phyloP scores from a whole-genome alignment of 2,888 invertebrate species.

The Parelbella ahira region DNA sequence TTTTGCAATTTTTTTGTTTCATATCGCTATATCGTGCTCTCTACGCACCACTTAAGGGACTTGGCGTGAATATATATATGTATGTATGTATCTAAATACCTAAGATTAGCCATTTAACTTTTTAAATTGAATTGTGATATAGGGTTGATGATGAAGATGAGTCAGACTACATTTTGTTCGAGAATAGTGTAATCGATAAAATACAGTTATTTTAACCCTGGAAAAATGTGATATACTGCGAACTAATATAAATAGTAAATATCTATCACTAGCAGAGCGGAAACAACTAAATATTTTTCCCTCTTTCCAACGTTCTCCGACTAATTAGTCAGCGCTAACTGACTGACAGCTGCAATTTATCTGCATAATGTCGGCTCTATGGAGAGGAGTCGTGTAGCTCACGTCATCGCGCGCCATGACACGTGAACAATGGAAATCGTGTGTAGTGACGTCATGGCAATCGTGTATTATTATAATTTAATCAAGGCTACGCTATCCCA shows the following conservation, averaged over 20 bases:
- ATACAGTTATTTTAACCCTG: too few relatives aligned
- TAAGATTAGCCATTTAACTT: too few relatives aligned
- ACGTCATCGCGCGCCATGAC: constrained; percentile 1
- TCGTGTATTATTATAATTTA: constrained; percentile 16
- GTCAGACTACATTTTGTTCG: too few relatives aligned
- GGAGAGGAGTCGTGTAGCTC: constrained; percentile 5
- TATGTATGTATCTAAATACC: neutral
- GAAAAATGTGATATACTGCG: too few relatives aligned
- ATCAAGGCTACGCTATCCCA: constrained; percentile 11
- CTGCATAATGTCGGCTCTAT: constrained; percentile 17
- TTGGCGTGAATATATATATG: too few relatives aligned
- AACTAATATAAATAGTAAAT: too few relatives aligned
- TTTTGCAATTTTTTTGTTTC: too few relatives aligned
- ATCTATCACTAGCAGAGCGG: neutral
- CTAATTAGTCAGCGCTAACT: constrained; percentile 21
- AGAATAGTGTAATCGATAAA: too few relatives aligned
- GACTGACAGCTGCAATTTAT: constrained; percentile 27
- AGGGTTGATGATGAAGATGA: too few relatives aligned
- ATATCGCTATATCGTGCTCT: too few relatives aligned
- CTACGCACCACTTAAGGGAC: too few relatives aligned
- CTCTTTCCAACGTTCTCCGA: constrained; percentile 6
- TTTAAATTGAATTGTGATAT: too few relatives aligned
- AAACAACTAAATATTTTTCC: constrained; percentile 4
- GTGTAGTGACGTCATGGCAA: constrained; percentile 7
- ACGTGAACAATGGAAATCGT: constrained; percentile 7